Evolutionary conservation across 2,113 vertebrate species (phyloP).

Genomic region (Bettongia penicillata): DNA sequence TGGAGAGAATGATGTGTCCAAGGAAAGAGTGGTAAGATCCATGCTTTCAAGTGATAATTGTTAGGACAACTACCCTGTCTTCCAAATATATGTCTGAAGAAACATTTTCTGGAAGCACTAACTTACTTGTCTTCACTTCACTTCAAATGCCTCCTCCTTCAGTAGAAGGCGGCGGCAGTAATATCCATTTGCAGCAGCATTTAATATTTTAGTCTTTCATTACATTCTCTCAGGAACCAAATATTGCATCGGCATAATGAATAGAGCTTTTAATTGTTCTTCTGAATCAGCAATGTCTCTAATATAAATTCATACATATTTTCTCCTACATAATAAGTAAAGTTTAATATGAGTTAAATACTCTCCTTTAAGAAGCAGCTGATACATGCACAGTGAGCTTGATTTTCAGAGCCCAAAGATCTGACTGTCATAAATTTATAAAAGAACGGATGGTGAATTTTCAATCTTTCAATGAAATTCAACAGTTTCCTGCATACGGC

Average conservation of each 20-base stretch:
- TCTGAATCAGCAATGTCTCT: slow-evolving; percentile 16
- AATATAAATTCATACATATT: not conserved
- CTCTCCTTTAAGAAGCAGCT: not conserved
- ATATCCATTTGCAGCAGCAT: not conserved
- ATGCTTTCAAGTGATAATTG: not conserved
- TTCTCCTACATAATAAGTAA: not conserved
- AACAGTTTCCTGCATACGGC: not conserved
- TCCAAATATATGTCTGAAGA: not conserved
- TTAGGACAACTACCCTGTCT: not conserved
- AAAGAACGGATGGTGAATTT: not conserved
- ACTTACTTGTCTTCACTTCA: not conserved
- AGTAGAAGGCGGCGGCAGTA: not conserved
- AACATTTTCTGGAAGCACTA: not conserved
- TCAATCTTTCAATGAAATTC: not conserved
- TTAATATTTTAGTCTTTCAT: not conserved
- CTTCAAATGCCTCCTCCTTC: not conserved
- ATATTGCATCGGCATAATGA: not conserved
- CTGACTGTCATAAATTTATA: not conserved
- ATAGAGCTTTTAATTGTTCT: not conserved
- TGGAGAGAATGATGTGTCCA: not conserved
- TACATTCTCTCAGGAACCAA: not conserved
- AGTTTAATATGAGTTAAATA: not conserved
- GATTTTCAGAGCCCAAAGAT: not conserved
- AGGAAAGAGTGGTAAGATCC: not conserved
- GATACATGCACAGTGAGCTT: not conserved